Evolutionary conservation across 2,797 vertebrate species (phyloP), one percentile per base, ranked within the genome.

Genomic region (Centroberyx gerrardi): DNA sequence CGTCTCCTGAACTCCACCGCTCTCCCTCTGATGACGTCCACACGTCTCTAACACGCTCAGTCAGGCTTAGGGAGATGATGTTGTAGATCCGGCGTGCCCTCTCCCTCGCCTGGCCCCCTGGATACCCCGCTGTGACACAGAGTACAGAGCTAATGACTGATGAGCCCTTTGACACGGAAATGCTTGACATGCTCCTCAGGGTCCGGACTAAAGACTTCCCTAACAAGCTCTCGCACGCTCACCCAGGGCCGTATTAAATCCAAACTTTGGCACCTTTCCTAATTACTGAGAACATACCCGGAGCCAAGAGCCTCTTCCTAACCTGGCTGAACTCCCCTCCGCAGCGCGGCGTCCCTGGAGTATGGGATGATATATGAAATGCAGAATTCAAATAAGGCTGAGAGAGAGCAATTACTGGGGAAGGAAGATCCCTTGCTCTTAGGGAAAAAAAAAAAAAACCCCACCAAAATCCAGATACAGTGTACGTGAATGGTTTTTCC

Each of bases 181-280:
- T 90, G 89, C 89, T 93, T 93, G 90, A 92, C 89, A 93, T 89
- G 89, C 86, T 94, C 90, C 89, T 93, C 75, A 9, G 90, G 92
- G 92, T 88, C 89, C 52, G 28, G 81, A 90, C 91, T 94, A 93
- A 94, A 95, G 90, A 91, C 90, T 94, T 93, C 82, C 89, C 91
- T 93, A 93, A 94, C 91, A 93, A 94, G 93, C 92, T 88, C 87
- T 83, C 28, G 17, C 85, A 82, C 60, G 31, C 85, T 90, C 89
- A 90, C 92, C 88, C 84, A 84, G 87, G 88, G 91, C 89, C 58
- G 66, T 90, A 94, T 94, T 94, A 93, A 94, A 93, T 93, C 90
- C 92, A 93, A 93, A 93, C 85, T 89, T 89, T 94, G 93, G 91
- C 93, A 92, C 93, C 90, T 88, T 88, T 93, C 91, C 93, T 93